Base-by-base conservation (phyloP, 2,797 vertebrate genomes). In the Hafferia zeledoni region DNA sequence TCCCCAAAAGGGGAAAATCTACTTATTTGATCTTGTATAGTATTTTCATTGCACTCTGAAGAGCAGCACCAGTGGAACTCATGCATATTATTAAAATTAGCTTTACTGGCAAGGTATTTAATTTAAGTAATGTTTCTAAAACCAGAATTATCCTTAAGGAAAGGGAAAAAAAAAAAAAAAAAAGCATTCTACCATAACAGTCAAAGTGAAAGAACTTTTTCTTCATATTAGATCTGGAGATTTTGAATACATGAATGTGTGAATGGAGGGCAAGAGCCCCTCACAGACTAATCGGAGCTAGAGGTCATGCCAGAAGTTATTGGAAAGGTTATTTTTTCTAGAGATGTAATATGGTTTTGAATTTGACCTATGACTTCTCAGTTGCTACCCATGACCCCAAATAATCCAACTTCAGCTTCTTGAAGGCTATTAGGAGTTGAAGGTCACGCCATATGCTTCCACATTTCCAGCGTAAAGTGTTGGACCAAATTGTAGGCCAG, bases 161-260 rank as follows among this genome's bases (percentile, higher is more conserved):
- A 74, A 74, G 13, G 10, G 1, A 6, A 11, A 9, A 14, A 61
- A 31, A 31, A 30, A 28, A 37, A 37, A 30, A 39, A 61, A 31
- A 31, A 30, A 28, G 2, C 17, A 33, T 60, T 52, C 46, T 68
- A 43, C 35, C 27, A 12, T 63, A 65, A 78, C 25, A 60, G 46
- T 75, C 30, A 64, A 68, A 64, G 75, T 59, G 43, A 84, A 94
- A 94, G 20, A 70, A 91, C 17, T 81, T 94, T 72, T 70, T 72
- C 72, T 93, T 91, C 23, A 1, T 72, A 31, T 86, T 39, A 79
- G 72, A 85, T 82, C 31, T 70, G 65, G 74, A 92, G 69, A 90
- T 85, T 84, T 86, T 83, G 93, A 96, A 96, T 97, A 91, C 71
- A 93, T 95, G 90, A 96, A 96, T 92, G 63, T 93, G 91, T 94